These are phyloP conservation scores for Sinopyrophorus schimmeli DNA, from an alignment of 2,888 invertebrate genomes.

Conservation along the genomic window DNA sequence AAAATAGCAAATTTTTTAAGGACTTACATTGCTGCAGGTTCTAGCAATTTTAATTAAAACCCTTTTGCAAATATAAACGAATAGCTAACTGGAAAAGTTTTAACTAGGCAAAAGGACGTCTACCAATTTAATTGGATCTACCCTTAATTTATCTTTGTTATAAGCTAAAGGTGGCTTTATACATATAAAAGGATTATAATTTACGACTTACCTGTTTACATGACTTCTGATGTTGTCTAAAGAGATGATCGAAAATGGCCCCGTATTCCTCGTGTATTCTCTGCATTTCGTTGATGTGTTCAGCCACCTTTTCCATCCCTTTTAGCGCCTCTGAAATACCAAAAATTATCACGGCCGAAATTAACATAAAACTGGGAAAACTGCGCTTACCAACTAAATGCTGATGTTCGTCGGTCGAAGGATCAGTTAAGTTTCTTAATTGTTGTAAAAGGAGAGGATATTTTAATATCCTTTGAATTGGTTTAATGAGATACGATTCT, in stretches of 20 bases:
- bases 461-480: slow-evolving; percentile 96
- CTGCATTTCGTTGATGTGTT: slow-evolving; percentile 99
- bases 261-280: slow-evolving; percentile 99
- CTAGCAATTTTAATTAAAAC: no score
- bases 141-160: no score
- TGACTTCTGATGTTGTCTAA: slow-evolving; percentile 92
- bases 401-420: slow-evolving; percentile 90
- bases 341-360: slow-evolving; percentile 9
- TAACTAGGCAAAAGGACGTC: no score
- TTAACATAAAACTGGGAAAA: neutral
- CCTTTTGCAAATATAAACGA: no score
- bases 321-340: slow-evolving; percentile 82
- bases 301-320: slow-evolving; percentile 98
- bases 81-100: no score
- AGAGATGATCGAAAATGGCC: slow-evolving; percentile 95
- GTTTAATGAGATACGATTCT: slow-evolving; percentile 98
- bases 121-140: no score
- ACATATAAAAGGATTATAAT: no score
- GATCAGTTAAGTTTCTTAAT: slow-evolving; percentile 89
- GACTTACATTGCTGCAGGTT: no score
- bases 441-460: slow-evolving; percentile 95
- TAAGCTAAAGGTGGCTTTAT: no score
- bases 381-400: slow-evolving; percentile 79
- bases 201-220: slow-evolving; percentile 71
- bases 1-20: no score